These are phyloP conservation scores for Dasypolia templi DNA, from an alignment of 2,888 invertebrate genomes.

Conservation along the genomic window DNA sequence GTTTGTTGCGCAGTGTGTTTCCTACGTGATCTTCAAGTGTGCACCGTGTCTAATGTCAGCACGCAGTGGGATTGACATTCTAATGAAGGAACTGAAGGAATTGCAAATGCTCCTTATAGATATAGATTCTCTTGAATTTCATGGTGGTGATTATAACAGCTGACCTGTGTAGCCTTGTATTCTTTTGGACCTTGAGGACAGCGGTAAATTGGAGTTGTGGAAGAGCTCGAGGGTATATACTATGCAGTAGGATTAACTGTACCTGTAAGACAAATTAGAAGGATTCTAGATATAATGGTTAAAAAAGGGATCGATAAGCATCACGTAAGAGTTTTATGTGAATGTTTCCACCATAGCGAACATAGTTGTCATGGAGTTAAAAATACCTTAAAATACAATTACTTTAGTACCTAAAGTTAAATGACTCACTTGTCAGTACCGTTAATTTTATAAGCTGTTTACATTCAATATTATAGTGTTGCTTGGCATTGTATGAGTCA, in stretches of 20 bases:
- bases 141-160: background rate
- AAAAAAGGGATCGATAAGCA: background rate
- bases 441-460: background rate
- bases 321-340: background rate
- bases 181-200: background rate
- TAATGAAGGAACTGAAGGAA: conserved; percentile 25
- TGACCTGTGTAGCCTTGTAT: background rate
- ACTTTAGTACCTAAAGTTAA: background rate
- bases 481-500: background rate
- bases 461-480: background rate
- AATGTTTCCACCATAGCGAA: background rate
- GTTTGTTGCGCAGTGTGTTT: conserved; percentile 49
- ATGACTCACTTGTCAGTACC: background rate
- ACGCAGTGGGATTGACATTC: conserved; percentile 46
- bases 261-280: background rate
- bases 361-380: background rate
- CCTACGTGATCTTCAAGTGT: conserved; percentile 50
- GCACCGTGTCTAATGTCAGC: conserved; percentile 57
- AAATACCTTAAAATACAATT: conserved; percentile 7
- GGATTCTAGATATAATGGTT: background rate
- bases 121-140: background rate
- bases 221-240: background rate
- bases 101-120: background rate
- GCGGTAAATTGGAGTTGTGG: background rate
- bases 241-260: background rate